Base-by-base conservation (phyloP, 2,888 invertebrate genomes). In the Volucella inflata region DNA sequence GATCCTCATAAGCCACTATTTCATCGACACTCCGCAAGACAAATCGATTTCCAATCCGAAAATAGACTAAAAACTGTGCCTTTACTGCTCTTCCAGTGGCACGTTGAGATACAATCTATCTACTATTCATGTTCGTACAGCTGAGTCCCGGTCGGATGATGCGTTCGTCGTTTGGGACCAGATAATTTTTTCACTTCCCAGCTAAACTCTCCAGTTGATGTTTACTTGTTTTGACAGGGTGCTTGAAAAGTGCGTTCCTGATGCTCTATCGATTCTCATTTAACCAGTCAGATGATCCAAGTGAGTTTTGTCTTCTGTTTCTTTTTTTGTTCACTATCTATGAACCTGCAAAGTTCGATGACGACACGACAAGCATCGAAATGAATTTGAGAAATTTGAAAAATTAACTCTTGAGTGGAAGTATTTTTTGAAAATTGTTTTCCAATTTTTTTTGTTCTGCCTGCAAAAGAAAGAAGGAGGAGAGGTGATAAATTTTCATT, bases 201-300 rank as follows among this genome's bases (percentile, higher is more conserved):
- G 40, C 51, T 0, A 36, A 55, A 60, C 64, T 42, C 67, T 59
- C 65, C 64, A 42, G 51, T 44, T 79, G 79, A 84, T 91, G 91
- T 91, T 91, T 91, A 91, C 89, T 88, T 91, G 90, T 91, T 91
- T 91, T 91, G 91, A 91, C 92, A 91, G 89, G 89, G 88, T 90
- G 88, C 83, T 81, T 81, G 81, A 81, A 81, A 81, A 80, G 77
- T 81, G 64, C 77, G 71, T 77, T 81, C 76, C 38, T 60, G 71
- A 72, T 76, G 55, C 53, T 57, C 81, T 59, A 65, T 70, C 44
- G 81, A 81, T 81, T 77, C 81, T 81, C 85, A 81, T 85, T 85
- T 81, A 64, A 81, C 67, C 14, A 80, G 65, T 84, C 65, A 80
- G 80, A 76, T 81, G 68, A 85, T 81, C 68, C 30, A 30, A 75